phyloP scores from a whole-genome alignment of 1,140 invertebrate genomes.

The Aricia agestis region DNA sequence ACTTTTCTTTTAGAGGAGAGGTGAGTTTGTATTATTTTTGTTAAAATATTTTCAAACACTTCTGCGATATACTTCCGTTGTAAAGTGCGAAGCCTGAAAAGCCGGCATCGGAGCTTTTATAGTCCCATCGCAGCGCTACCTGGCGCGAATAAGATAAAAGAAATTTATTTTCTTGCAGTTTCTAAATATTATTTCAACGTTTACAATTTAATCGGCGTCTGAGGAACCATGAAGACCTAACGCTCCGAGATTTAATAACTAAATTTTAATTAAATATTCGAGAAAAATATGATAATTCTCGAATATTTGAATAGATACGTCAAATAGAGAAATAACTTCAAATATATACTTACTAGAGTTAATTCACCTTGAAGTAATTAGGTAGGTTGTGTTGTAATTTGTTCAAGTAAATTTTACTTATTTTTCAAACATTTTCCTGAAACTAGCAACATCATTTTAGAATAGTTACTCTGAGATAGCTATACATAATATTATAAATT shows the following conservation, averaged over 20 bases:
- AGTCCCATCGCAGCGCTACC: constrained; percentile 23
- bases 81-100: constrained; percentile 37
- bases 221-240: not conserved
- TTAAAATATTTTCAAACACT: constrained; percentile 14
- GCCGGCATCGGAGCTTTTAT: constrained; percentile 55
- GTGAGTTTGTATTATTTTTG: constrained; percentile 34
- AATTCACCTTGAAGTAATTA: not conserved
- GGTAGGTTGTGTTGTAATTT: not conserved
- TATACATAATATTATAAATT: not conserved
- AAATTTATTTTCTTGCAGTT: not conserved
- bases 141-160: not conserved
- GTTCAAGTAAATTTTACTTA: not conserved
- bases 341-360: not conserved
- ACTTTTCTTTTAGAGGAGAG: constrained; percentile 38
- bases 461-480: too few relatives aligned
- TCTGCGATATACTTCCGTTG: not conserved
- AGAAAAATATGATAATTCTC: constrained; percentile 7
- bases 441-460: too few relatives aligned
- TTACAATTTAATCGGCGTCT: not conserved
- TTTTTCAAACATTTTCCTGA: too few relatives aligned
- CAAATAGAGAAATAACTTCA: not conserved
- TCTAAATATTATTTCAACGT: not conserved
- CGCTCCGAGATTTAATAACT: not conserved
- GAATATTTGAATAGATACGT: not conserved
- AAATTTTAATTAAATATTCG: constrained; percentile 21